These are phyloP conservation scores for Megaleporinus macrocephalus DNA, from an alignment of 2,113 vertebrate species.

Conservation along the genomic window DNA sequence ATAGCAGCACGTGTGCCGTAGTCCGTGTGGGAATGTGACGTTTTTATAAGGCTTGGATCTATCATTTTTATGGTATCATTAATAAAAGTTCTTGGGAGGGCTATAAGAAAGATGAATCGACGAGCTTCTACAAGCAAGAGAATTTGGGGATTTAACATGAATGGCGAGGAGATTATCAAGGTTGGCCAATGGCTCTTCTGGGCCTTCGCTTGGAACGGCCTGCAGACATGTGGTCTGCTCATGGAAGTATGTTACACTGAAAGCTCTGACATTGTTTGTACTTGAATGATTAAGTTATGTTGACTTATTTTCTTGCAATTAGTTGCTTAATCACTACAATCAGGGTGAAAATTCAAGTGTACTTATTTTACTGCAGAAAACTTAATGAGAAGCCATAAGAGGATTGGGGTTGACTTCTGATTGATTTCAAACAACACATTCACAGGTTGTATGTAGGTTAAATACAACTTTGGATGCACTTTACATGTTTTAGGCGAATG, in stretches of 20 bases:
- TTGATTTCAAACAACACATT: too few species aligned
- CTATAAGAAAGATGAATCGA: conserved; percentile 55
- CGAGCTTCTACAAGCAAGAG: neutral
- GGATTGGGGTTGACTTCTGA: too few species aligned
- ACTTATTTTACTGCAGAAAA: too few species aligned
- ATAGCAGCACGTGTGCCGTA: conserved; percentile 49
- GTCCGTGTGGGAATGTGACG: conserved; percentile 59
- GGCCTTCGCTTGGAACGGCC: neutral
- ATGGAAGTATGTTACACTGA: neutral
- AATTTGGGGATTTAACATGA: neutral
- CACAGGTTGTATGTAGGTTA: too few species aligned
- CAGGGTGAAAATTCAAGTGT: too few species aligned
- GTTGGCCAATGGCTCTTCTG: neutral
- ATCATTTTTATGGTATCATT: conserved; percentile 75
- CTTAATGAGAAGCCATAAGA: too few species aligned
- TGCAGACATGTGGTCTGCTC: neutral
- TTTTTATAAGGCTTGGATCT: conserved; percentile 70
- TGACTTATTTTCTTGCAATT: too few species aligned
- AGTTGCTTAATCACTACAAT: too few species aligned
- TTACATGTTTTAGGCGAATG: too few species aligned
- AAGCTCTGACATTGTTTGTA: too few species aligned
- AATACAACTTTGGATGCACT: too few species aligned
- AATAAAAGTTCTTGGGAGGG: conserved; percentile 66
- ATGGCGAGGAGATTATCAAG: neutral
- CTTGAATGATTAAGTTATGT: too few species aligned